A percentile compares a stretch with the other conserved stretches of the same genome.
Conservation (phyloP, 2,113 vertebrate genomes). For the Ceratotherium simum region DNA sequence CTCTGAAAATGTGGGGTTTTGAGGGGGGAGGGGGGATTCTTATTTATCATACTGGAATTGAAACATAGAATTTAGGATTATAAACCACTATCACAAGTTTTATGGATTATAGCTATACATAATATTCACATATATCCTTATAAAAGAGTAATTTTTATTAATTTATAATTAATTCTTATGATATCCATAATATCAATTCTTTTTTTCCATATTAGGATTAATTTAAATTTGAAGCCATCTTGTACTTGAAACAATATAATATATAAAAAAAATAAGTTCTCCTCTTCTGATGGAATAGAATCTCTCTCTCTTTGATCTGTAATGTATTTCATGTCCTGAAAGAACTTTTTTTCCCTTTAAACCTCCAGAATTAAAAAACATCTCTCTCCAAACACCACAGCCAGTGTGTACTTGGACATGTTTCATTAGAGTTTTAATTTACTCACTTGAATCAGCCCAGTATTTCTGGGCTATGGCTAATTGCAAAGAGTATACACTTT, state of each 20-base stretch:
- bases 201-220: neutral
- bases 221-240: neutral
- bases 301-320: neutral
- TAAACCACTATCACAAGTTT: neutral
- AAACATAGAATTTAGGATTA: slow-evolving; percentile 18
- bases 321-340: neutral
- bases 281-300: neutral
- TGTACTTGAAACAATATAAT: neutral
- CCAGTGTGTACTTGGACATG: neutral
- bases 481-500: slow-evolving; percentile 19
- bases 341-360: neutral
- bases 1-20: neutral
- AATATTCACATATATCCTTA: neutral
- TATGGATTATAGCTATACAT: neutral
- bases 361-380: neutral
- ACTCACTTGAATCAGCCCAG: neutral
- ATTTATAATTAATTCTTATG: neutral
- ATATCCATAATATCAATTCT: neutral
- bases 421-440: slow-evolving; percentile 43
- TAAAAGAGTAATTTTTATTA: neutral
- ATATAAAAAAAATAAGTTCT: neutral
- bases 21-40: neutral
- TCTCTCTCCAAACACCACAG: neutral
- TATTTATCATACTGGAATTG: neutral
- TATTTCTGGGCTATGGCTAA: neutral